These are phyloP conservation scores for Julus scandinavius DNA, from an alignment of 2,888 invertebrate species.

Conservation along the genomic window DNA sequence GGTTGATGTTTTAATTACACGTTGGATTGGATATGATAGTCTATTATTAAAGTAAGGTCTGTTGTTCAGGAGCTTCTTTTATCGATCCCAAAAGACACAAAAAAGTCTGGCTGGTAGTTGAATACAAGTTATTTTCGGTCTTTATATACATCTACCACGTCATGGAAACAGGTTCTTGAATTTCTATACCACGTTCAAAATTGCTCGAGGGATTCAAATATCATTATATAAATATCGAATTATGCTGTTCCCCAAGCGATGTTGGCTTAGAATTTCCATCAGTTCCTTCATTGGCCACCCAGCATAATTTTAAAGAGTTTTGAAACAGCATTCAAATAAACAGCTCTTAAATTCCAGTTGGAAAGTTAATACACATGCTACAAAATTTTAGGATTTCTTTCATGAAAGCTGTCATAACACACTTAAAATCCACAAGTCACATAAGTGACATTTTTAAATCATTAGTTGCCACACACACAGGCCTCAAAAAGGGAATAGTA, in stretches of 20 bases:
- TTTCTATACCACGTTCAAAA: neutral
- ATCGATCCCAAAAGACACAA: neutral
- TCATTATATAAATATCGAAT: neutral
- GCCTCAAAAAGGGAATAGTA: too few species aligned
- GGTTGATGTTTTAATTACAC: conserved; percentile 1
- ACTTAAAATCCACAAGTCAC: too few species aligned
- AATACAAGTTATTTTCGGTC: neutral
- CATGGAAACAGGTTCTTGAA: neutral
- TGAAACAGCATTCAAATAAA: too few species aligned
- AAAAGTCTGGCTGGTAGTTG: neutral
- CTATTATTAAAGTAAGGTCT: neutral
- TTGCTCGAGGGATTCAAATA: neutral
- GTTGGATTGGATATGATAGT: neutral
- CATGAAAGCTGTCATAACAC: too few species aligned
- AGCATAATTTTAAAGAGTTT: too few species aligned
- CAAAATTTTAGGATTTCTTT: too few species aligned
- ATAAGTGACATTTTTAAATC: too few species aligned
- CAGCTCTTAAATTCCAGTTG: too few species aligned
- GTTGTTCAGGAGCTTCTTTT: neutral
- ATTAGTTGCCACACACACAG: too few species aligned
- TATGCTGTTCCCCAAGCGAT: neutral
- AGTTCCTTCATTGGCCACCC: neutral
- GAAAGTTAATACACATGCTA: too few species aligned
- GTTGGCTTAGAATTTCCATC: neutral
- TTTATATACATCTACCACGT: neutral